phyloP scores from a whole-genome alignment of 2,888 invertebrate species.

The Gerosis bhagava region DNA sequence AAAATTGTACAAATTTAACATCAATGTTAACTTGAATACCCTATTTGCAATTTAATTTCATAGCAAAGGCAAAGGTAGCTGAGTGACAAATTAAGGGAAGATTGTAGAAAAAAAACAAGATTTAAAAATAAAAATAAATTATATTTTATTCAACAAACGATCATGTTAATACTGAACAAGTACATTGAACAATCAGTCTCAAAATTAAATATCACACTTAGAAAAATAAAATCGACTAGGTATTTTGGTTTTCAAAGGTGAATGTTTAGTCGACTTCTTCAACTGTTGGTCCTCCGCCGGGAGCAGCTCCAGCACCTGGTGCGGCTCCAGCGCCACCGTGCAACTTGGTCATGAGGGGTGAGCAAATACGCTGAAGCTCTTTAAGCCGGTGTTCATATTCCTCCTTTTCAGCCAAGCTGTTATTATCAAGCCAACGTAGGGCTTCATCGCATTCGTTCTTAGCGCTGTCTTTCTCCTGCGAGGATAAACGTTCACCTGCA shows the following conservation, averaged over 20 bases:
- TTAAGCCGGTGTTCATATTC: slow-evolving; percentile 83
- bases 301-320: slow-evolving; percentile 31
- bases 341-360: slow-evolving; percentile 76
- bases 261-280: slow-evolving; percentile 58
- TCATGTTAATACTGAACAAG: no score
- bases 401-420: slow-evolving; percentile 83
- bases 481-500: slow-evolving; percentile 80
- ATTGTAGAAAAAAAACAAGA: no score
- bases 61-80: no score
- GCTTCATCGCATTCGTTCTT: slow-evolving; percentile 79
- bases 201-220: slow-evolving; percentile 30
- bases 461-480: slow-evolving; percentile 81
- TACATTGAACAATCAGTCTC: slow-evolving; percentile 44
- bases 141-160: no score
- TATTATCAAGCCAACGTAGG: slow-evolving; percentile 87
- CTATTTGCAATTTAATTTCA: no score
- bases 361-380: slow-evolving; percentile 81
- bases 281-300: slow-evolving; percentile 51
- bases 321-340: slow-evolving; percentile 32
- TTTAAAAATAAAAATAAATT: no score
- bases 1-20: no score
- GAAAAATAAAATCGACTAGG: slow-evolving; percentile 1
- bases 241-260: not conserved
- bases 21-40: no score
- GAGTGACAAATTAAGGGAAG: no score